Conservation (phyloP, 2,797 vertebrate species). For the Dendrocincla tyrannina region DNA sequence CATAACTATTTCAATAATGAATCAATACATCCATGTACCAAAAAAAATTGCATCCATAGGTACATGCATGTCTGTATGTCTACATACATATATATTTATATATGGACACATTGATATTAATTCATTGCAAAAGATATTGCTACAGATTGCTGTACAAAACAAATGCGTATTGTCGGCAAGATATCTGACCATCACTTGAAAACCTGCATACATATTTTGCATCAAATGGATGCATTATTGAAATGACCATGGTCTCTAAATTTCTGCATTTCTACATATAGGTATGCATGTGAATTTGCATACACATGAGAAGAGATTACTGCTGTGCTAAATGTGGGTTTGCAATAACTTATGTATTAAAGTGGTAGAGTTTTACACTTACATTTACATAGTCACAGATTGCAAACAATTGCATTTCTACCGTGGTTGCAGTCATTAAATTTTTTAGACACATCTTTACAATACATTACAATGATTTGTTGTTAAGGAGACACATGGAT, state of each 20-base stretch:
- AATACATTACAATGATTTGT: background rate
- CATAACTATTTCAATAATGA: background rate
- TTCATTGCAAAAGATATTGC: background rate
- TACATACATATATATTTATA: background rate
- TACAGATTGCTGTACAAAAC: background rate
- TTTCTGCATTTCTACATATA: background rate
- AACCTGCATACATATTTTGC: background rate
- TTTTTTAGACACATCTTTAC: background rate
- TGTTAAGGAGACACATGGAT: background rate
- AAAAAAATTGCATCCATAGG: background rate
- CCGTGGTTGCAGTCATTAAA: background rate
- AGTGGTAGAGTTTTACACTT: background rate
- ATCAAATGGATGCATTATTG: background rate
- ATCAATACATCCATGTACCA: background rate
- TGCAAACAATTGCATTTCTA: background rate
- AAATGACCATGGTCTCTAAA: background rate
- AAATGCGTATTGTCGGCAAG: fast-evolving
- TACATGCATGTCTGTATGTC: background rate
- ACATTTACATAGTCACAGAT: background rate
- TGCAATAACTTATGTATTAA: background rate
- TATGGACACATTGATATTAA: background rate
- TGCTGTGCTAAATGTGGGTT: background rate
- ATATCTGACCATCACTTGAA: background rate
- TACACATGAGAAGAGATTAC: background rate
- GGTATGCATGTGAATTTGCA: fast-evolving